A percentile compares a stretch with the other conserved stretches of the same genome.
Conservation (phyloP, 2,888 invertebrate species). For the Dolomedes plantarius region DNA sequence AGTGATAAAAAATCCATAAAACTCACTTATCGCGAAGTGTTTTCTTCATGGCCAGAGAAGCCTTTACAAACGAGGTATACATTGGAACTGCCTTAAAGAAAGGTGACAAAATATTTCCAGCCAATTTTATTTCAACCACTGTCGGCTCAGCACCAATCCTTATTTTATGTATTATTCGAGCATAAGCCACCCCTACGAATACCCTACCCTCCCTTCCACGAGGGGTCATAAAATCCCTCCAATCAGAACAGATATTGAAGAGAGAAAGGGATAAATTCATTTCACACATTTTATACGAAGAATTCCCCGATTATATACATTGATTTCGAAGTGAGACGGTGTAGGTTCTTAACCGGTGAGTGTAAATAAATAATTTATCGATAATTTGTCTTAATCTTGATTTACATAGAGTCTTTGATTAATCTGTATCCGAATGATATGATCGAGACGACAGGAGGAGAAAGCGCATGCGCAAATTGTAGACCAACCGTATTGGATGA, state of each 20-base stretch:
- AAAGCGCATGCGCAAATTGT: neutral
- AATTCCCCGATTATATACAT: no score
- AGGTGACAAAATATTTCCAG: neutral
- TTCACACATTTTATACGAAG: constrained; percentile 31
- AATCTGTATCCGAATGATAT: neutral
- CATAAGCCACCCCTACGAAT: neutral
- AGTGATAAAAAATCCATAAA: constrained; percentile 9
- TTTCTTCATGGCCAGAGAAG: constrained; percentile 27
- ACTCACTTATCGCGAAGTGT: constrained; percentile 43
- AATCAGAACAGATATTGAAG: constrained; percentile 40
- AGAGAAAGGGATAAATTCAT: constrained; percentile 8
- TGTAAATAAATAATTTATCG: no score
- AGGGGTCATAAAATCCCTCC: constrained; percentile 45
- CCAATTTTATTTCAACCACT: constrained; percentile 28
- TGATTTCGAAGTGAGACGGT: no score
- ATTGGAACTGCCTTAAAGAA: constrained; percentile 7
- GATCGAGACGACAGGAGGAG: neutral
- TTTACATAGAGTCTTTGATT: no score
- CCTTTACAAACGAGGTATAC: constrained; percentile 40
- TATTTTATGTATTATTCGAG: constrained; percentile 27
- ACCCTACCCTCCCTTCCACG: neutral
- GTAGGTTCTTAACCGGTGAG: no score
- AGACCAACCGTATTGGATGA: neutral
- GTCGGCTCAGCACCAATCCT: neutral
- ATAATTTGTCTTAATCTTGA: no score